Percentiles rank a stretch among this genome's conserved stretches.
phyloP scores from a whole-genome alignment of 2,888 invertebrate species.

The Chrysolina americana region DNA sequence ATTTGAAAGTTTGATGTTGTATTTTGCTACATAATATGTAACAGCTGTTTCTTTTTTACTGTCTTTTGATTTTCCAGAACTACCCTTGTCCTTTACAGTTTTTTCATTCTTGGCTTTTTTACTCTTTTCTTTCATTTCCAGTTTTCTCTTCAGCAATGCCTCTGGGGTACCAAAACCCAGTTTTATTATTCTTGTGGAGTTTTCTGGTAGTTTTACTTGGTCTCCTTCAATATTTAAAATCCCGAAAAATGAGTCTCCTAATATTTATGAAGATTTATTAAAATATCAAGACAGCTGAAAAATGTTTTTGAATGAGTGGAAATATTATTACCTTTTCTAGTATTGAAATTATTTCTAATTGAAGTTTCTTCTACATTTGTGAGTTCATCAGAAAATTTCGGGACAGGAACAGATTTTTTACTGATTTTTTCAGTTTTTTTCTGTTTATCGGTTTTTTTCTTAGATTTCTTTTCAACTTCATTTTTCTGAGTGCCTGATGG shows the following conservation, averaged over 20 bases:
- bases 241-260: conserved; percentile 47
- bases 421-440: conserved; percentile 30
- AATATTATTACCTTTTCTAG: conserved; percentile 1
- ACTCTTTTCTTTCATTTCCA: conserved; percentile 31
- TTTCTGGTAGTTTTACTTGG: conserved; percentile 37
- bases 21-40: conserved; percentile 50
- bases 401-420: conserved; percentile 13
- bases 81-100: conserved; percentile 30
- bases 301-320: neutral
- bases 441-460: conserved; percentile 19
- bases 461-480: conserved; percentile 17
- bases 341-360: conserved; percentile 4
- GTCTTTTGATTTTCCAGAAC: conserved; percentile 23
- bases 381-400: conserved; percentile 43
- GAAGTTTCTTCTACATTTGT: conserved; percentile 39
- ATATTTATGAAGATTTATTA: conserved; percentile 14
- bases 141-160: conserved; percentile 39
- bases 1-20: conserved; percentile 48
- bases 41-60: conserved; percentile 39
- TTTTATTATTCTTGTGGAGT: conserved; percentile 37
- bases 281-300: conserved; percentile 8
- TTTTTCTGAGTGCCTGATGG: neutral
- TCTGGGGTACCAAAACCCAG: conserved; percentile 50
- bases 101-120: conserved; percentile 30
- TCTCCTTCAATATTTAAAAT: conserved; percentile 39